Evolutionary conservation across 2,888 invertebrate genomes (phyloP), one percentile per base, ranked within the genome.

Genomic region (Eupithecia pulchellata): DNA sequence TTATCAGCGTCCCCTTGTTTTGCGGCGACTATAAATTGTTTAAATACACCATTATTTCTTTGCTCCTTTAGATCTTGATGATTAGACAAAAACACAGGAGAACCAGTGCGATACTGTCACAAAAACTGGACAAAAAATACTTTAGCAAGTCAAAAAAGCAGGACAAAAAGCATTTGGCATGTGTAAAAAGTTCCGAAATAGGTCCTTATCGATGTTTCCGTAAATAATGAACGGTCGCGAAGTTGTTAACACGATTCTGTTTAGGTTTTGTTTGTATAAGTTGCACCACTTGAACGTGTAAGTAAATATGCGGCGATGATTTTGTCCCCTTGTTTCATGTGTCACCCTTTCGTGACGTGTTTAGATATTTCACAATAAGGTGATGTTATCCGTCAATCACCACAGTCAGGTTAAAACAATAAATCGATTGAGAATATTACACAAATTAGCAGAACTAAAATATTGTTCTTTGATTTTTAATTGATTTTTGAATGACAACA

Each of bases 1-100:
- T 91, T 92, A 93, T 93, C 92, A 89, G 79, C 64, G 78, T 79
- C 86, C 84, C 87, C 89, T 89, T 92, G 90, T 90, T 90, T 84
- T 90, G 88, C 85, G 85, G 86, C 86, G 77, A 87, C 91, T 81
- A 92, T 94, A 92, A 91, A 92, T 93, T 92, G 86, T 91, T 87
- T 90, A 91, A 93, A 93, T 91, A 91, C 89, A 82, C 91, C 86
- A 93, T 92, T 93, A 90, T 88, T 61, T 93, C 94, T 92, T 89
- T 85, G 89, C 90, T 90, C 85, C 89, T 84, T 86, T 81, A 92
- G 93, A 94, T 93, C 82, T 71, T 73, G 93, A 94, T 93, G 90
- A 91, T 92, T 92, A 92, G 91, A 91, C 86, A 90, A 85, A 91
- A 80, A 80, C 76, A 83, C 88, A 86, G 85, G 86, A 87, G 83